Percentiles rank a stretch among this genome's conserved stretches.
phyloP scores from a whole-genome alignment of 2,797 vertebrate genomes.

The Falco novaeseelandiae region DNA sequence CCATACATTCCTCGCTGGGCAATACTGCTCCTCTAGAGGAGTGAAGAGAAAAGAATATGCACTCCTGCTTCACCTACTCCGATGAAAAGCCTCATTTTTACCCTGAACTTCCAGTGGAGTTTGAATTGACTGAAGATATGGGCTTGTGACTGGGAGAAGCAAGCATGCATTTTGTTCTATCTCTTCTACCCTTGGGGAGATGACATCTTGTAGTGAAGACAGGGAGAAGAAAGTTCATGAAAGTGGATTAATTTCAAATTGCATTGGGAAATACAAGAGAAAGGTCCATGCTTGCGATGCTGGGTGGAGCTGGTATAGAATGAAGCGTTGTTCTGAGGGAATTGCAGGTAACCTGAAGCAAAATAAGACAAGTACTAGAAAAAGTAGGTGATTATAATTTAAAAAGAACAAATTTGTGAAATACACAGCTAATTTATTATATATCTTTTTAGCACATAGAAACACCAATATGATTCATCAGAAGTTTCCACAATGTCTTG shows the following conservation, averaged over 20 bases:
- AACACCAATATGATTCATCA: neutral
- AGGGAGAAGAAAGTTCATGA: neutral
- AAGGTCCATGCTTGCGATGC: neutral
- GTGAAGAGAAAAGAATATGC: neutral
- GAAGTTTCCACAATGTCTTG: neutral
- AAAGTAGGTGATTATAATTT: neutral
- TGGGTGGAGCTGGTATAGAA: neutral
- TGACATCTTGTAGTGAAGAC: neutral
- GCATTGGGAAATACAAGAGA: neutral
- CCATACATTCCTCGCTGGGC: neutral
- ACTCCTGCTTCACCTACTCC: neutral
- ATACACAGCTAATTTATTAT: neutral
- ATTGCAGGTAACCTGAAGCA: neutral
- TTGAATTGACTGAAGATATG: neutral
- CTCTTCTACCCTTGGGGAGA: neutral
- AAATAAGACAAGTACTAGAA: neutral
- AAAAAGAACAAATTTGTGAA: neutral
- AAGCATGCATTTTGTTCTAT: neutral
- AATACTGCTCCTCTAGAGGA: neutral
- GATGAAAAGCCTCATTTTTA: neutral
- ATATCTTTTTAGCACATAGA: neutral
- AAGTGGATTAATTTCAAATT: neutral
- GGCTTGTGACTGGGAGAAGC: neutral
- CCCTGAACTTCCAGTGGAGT: neutral
- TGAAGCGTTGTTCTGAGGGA: neutral